Evolutionary conservation across 1,140 invertebrate genomes (phyloP), one percentile per base, ranked within the genome.

Genomic region (Philaenus spumarius): DNA sequence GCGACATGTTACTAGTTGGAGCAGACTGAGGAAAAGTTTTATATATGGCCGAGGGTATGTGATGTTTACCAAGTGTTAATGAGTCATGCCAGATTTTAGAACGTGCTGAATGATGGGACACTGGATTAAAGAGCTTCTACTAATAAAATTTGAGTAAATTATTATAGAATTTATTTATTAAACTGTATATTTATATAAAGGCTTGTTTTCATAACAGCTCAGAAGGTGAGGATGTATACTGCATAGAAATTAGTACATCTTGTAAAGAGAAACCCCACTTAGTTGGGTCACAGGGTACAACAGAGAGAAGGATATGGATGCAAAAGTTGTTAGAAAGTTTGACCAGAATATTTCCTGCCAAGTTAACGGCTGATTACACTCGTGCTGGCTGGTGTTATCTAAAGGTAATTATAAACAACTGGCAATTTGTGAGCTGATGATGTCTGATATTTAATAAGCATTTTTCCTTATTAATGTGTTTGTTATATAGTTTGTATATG

Each of bases 341-440:
- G 12, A 85, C 82, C 1, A 72, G 75, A 30, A 71, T 73, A 23
- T 82, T 86, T 68, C 78, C 80, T n/a, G 63, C 75, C 0, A 79
- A 77, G 59, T 76, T 82, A 34, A 77, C 78, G 1, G 73, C 78
- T 2, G 79, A 84, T 62, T 82, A 79, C 60, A 80, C 77, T 11
- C 71, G 80, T 66, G 79, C 78, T 55, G 84, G 84, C 7, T 85
- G 83, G 82, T 80, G 80, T 58, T 85, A 82, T 67, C 67, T 86
- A 22, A 86, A 84, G 78, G 84, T 84, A 72, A 60, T 58, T 20
- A 2, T 15, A 40, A 7, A n/a, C n/a, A n/a, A n/a, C n/a, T n/a
- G n/a, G n/a, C n/a, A n/a, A n/a, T n/a, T n/a, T n/a, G n/a, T n/a
- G n/a, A n/a, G n/a, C n/a, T n/a, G n/a, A n/a, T n/a, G n/a, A n/a